These are phyloP conservation scores for Saguinus imperator DNA, from an alignment of 2,113 vertebrate genomes.

Conservation along the genomic window DNA sequence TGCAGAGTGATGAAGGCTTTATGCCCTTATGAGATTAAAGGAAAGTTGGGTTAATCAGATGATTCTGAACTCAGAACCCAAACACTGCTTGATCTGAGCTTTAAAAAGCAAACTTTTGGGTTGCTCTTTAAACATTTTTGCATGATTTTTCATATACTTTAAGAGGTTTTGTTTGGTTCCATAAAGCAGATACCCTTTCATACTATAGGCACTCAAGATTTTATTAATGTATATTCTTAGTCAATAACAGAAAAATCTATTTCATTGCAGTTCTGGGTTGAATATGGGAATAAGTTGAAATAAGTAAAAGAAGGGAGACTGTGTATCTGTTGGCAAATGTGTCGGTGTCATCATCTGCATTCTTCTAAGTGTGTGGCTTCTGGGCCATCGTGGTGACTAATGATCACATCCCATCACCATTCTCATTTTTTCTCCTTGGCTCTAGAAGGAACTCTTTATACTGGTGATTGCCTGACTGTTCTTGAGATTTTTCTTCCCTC, in stretches of 20 bases:
- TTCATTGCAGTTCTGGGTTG: background rate
- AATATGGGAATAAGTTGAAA: background rate
- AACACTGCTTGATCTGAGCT: background rate
- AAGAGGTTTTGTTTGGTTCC: background rate
- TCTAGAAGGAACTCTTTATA: background rate
- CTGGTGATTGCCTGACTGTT: fast-evolving
- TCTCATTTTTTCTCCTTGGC: background rate
- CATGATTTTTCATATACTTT: background rate
- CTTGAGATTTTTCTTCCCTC: background rate
- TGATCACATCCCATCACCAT: too few relatives aligned
- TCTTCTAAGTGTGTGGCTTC: background rate
- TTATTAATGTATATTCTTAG: too few relatives aligned
- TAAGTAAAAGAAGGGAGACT: background rate
- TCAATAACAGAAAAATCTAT: background rate
- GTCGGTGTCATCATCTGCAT: too few relatives aligned
- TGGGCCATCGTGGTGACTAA: background rate
- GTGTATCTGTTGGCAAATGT: background rate
- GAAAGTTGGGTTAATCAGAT: background rate
- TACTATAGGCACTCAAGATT: background rate
- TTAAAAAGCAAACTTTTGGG: background rate
- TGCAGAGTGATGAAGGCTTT: background rate
- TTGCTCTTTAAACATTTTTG: background rate
- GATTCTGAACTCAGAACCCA: background rate
- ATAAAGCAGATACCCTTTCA: background rate
- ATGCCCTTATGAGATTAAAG: background rate